A percentile compares a stretch with the other conserved stretches of the same genome.
These are phyloP conservation scores for Lacanobia oleracea DNA, from an alignment of 2,888 invertebrate genomes.

Conservation along the genomic window DNA sequence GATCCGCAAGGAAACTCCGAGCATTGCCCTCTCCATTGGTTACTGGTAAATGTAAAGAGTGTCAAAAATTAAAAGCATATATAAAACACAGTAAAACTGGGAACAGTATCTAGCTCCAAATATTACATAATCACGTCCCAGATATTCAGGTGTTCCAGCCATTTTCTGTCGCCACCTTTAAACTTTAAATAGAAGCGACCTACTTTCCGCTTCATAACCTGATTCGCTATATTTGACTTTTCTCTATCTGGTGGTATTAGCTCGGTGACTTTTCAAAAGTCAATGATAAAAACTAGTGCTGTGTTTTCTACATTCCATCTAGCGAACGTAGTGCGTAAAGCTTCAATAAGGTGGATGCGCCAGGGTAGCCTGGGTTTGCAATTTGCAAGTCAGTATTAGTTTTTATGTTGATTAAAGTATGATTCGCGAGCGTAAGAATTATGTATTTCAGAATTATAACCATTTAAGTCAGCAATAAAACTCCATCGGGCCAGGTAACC, in stretches of 20 bases:
- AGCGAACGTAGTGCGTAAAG: too few relatives aligned
- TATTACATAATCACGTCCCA: constrained; percentile 32
- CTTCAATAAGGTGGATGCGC: too few relatives aligned
- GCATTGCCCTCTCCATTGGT: neutral
- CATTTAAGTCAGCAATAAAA: too few relatives aligned
- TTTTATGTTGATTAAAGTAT: too few relatives aligned
- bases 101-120: constrained; percentile 5
- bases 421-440: too few relatives aligned
- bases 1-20: too few relatives aligned
- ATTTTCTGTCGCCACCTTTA: constrained; percentile 43
- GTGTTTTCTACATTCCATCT: neutral
- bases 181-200: constrained; percentile 57
- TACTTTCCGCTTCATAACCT: constrained; percentile 47
- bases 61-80: neutral
- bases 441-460: too few relatives aligned
- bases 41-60: neutral
- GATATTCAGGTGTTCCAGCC: constrained; percentile 50
- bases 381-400: too few relatives aligned
- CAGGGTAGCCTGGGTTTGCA: too few relatives aligned
- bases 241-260: constrained; percentile 11
- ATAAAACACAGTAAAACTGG: neutral
- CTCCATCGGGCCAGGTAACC: too few relatives aligned
- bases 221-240: constrained; percentile 41
- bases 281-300: neutral
- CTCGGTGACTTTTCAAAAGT: constrained; percentile 4